phyloP scores from a whole-genome alignment of 2,113 vertebrate genomes.

The Scalopus aquaticus region DNA sequence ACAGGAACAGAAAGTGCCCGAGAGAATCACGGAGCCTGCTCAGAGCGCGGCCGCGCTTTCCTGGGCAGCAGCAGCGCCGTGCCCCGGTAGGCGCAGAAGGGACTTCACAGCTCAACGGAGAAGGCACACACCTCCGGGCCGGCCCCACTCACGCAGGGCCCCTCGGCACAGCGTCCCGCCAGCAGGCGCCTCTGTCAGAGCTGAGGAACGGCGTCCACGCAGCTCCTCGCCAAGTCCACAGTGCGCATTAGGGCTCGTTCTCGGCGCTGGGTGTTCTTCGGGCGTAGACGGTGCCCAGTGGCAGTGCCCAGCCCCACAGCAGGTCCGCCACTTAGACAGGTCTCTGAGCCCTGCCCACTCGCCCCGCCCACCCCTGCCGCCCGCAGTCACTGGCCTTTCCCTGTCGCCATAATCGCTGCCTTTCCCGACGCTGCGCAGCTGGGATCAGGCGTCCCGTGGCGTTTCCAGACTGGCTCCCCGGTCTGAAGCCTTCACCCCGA shows the following conservation, averaged over 20 bases:
- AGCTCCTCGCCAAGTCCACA: neutral
- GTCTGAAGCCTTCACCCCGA: accelerated
- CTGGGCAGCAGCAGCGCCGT: accelerated
- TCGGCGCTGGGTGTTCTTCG: neutral
- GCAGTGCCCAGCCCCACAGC: neutral
- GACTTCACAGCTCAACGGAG: neutral
- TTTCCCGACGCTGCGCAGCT: neutral
- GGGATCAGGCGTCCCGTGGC: too few relatives aligned
- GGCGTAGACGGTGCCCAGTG: too few relatives aligned
- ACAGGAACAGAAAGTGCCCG: neutral
- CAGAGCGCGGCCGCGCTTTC: too few relatives aligned
- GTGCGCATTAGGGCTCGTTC: neutral
- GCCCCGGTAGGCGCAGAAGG: neutral
- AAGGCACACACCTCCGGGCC: too few relatives aligned
- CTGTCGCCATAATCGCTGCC: neutral
- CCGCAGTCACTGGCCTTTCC: neutral
- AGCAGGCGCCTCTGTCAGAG: neutral
- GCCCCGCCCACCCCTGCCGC: neutral
- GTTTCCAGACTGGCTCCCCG: neutral
- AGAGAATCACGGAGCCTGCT: neutral
- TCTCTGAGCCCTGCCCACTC: neutral
- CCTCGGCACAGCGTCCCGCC: too few relatives aligned
- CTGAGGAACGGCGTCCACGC: accelerated
- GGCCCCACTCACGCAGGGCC: too few relatives aligned
- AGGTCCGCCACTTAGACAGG: neutral